Base-by-base conservation (phyloP, 2,888 invertebrate genomes). In the Bruchidius siliquastri region DNA sequence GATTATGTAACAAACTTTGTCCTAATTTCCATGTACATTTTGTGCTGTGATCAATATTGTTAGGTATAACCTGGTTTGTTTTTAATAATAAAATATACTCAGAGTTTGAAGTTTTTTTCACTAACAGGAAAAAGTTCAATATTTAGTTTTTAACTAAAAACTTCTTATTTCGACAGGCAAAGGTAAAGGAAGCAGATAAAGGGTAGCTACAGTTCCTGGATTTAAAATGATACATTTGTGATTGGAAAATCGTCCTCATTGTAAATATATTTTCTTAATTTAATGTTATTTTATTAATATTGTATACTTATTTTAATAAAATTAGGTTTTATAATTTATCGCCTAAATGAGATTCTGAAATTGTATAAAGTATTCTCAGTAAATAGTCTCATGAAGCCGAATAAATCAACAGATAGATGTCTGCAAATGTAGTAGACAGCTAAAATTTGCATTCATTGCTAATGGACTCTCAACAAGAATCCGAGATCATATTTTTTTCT, bases 21-120 rank as follows among this genome's bases (percentile, higher is more conserved):
- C 76, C 76, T 73, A 74, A 75, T 75, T 73, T 75, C 75, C 69
- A 72, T 79, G 77, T 79, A 77, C 76, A 77, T 74, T 79, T 79
- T 80, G 79, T 79, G 79, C 80, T 80, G 80, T 80, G 80, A 79
- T 79, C 76, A 75, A 74, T 76, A 74, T 77, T 80, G 75, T 78
- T 79, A 77, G 68, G 73, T 74, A 71, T 75, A 72, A 73, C 71
- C 71, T 73, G 70, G 72, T 75, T 75, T 74, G 73, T 73, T 71
- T 70, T 74, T 67, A 66, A 72, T 71, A 73, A 73, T 72, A 74
- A 71, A 70, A n/a, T 71, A 71, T 32, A 49, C 32, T 20, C 67
- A 74, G 72, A 72, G 66, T 72, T 72, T 69, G 22, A 22, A 67
- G 32, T 69, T 72, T 72, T 49, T 74, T 70, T 72, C 32, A 70